Evolutionary conservation across 1,140 invertebrate genomes (phyloP), one percentile per base, ranked within the genome.

Genomic region (Eciton burchellii): DNA sequence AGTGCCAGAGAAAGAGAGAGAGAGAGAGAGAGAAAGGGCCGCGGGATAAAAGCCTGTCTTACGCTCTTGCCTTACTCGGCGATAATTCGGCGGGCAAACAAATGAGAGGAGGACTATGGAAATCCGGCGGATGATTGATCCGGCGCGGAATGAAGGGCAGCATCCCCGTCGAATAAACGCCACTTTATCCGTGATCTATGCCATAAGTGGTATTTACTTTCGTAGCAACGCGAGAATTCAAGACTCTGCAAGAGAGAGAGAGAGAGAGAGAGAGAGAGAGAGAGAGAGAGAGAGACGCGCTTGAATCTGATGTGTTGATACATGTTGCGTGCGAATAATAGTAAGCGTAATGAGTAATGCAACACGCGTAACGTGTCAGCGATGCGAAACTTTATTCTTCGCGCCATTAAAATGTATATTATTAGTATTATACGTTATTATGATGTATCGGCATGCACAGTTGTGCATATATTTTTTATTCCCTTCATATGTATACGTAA

Each of bases 11-110:
- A 65, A 79, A 59, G 83, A 74, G 60, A 79, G 66, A 85, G 74
- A 72, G n/a, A 26, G 21, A 43, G 35, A 65, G 74, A 59, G 83
- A 74, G 60, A 79, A 59, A 85, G 74, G 66, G 29, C 35, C 43
- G 76, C n/a, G 81, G 86, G 81, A 49, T 84, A 84, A 63, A 86
- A 73, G 19, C 66, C 35, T 45, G 65, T 52, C 84, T 85, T 85
- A 65, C 45, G 70, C 56, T 87, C 49, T 2, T 56, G 45, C 62
- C 35, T 60, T 62, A 35, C 57, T 70, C 54, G 65, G 5, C 62
- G 76, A 88, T 79, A 84, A 82, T 87, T 71, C 81, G 59, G 35
- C 74, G 59, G 24, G 71, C 85, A 87, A 88, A 88, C 82, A 84
- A 54, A 72, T 49, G 19, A 49, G n/a, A 62, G 79, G 65, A 81